Evolutionary conservation across 2,888 invertebrate species (phyloP), one percentile per base, ranked within the genome.

Genomic region (Cosmorhoe ocellata): DNA sequence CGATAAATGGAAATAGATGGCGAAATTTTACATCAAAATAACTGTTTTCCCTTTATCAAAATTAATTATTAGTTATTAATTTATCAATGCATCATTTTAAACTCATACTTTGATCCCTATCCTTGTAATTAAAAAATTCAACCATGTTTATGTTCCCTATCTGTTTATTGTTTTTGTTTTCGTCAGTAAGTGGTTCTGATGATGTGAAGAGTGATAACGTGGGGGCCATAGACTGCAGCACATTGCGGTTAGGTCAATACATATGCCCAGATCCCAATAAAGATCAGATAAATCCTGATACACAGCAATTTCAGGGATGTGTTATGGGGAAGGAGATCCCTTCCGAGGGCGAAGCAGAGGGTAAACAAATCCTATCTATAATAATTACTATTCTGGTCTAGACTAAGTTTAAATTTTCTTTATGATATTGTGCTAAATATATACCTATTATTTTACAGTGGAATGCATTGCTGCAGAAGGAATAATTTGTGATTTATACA

Each of bases 261-360:
- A 91, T 96, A 56, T 97, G 97, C 74, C 96, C 96, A 0, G 94
- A 96, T 88, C 95, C 96, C 4, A 90, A 96, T 87, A 83, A 91
- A 61, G 92, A 93, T 66, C 94, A 95, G 67, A 97, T 98, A 67
- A 97, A 98, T 79, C 92, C 94, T 0, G 93, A 94, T 70, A 98
- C 98, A 0, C 98, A 99, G 78, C 97, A 98, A 74, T 93, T 95
- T 26, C 86, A 84, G 61, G 96, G 95, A 49, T 98, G 98, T 77
- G 93, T 93, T 1, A 81, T 84, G 67, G 89, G 89, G 13, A 88
- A 86, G 61, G 74, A 74, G 14, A 69, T 76, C 12, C 79, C 88
- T 81, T 93, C 88, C 64, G 94, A 96, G 70, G 96, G 96, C 59
- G 94, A 93, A 82, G 96, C 97, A 6, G 93, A 92, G 91, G 94